Base-by-base conservation (phyloP, 1,140 invertebrate genomes). In the Drosophila pruinosa region DNA sequence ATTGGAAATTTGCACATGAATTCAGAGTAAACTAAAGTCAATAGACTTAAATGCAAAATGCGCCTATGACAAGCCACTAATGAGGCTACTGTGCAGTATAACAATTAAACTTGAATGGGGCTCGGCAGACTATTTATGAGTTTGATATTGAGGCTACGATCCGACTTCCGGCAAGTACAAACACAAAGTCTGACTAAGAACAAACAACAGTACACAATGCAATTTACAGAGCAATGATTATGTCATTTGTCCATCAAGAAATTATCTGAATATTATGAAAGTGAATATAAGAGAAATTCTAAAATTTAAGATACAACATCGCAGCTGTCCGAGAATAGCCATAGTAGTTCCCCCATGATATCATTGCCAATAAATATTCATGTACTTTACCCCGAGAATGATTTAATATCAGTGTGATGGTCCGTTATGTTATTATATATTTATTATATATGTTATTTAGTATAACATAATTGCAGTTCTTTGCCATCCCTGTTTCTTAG, bases 1-100 rank as follows among this genome's bases (percentile, higher is more conserved):
- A 83, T 74, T 71, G 70, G 68, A 79, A 72, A 70, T 80, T 71
- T 77, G 80, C 68, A 85, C 63, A 69, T 78, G 62, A 52, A 38
- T 58, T 43, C 34, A 26, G 43, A 39, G 36, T 41, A 43, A 52
- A 38, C 31, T 45, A 45, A 10, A 47, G n/a, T n/a, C n/a, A 14
- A 36, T 10, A 19, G 15, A 52, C 63, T 38, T 57, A 48, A 36
- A 36, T 43, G 24, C 34, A 48, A 28, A 67, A 31, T 61, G 24
- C 36, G 21, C 10, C 57, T 17, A 45, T 69, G 53, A 48, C 47
- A 72, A 59, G 31, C 47, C 64, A 10, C 68, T 53, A 77, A 82
- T 59, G 47, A 53, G 69, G 38, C 17, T 54, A 50, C 34, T 24
- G 17, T 39, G n/a, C 15, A 10, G 28, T 31, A 41, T 34, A 59